Base-by-base conservation (phyloP, 2,888 invertebrate species). In the Drosophila acutilabella region DNA sequence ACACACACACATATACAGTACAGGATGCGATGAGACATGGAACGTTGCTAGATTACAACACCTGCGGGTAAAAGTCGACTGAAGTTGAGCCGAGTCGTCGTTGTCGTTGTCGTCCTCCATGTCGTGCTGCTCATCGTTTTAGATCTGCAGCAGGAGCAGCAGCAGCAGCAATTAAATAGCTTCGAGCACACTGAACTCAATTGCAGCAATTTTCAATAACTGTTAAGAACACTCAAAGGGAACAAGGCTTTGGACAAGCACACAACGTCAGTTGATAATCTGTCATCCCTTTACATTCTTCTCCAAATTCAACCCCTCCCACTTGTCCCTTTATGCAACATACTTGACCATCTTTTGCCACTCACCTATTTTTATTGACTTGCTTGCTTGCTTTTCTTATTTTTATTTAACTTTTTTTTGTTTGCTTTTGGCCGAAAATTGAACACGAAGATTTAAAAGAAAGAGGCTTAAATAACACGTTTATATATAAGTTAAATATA, bases 141-240 rank as follows among this genome's bases (percentile, higher is more conserved):
- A 30, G 60, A 54, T 38, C 50, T 40, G 51, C 51, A 36, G 51
- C 70, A 59, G 64, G 26, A 64, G 61, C 78, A 71, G 20, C 20
- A 64, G 61, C 78, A 71, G 20, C 20, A 20, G 81, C 86, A 88
- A 88, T 88, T 88, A 89, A 88, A 88, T 86, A 81, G 89, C 89
- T 86, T 77, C 71, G 71, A 85, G 88, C 78, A 69, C 69, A 67
- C 70, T 60, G 74, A 80, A 78, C 82, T 82, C 88, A 83, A 89
- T 84, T 81, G 82, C 78, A 70, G 86, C 78, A 79, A 88, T 88
- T 88, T 88, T 83, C 85, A 87, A 85, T 85, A 85, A 81, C 82
- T 75, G 74, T 74, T 74, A 78, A 85, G 81, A 72, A 74, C 81
- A 80, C 83, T 83, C 81, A 71, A 78, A 74, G 74, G 67, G 30